Evolutionary conservation across 2,797 vertebrate species (phyloP).

Genomic region (Lophotriccus pileatus): DNA sequence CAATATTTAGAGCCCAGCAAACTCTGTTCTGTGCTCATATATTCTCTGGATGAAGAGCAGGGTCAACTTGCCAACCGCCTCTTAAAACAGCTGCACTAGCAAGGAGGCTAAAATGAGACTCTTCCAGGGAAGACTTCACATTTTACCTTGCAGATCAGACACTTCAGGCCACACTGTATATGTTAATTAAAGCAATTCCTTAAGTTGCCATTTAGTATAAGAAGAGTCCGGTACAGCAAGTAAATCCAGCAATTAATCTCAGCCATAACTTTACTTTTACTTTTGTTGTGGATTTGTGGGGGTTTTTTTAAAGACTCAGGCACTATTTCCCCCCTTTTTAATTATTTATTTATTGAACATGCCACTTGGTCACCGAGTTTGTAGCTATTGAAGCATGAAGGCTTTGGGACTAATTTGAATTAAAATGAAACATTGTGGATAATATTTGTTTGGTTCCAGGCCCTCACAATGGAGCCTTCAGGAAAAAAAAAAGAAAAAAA

Average conservation of each 20-base stretch:
- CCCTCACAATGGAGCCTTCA: neutral
- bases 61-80: neutral
- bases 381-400: neutral
- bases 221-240: slow-evolving; percentile 75
- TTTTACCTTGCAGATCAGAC: neutral
- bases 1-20: neutral
- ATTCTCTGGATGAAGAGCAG: neutral
- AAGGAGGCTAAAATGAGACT: neutral
- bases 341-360: neutral
- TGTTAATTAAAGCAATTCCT: slow-evolving; percentile 71
- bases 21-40: neutral
- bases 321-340: neutral
- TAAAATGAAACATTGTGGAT: neutral
- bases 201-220: slow-evolving; percentile 75
- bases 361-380: neutral
- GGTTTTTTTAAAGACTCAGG: neutral
- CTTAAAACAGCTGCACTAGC: neutral
- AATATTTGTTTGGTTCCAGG: neutral
- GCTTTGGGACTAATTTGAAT: slow-evolving; percentile 29
- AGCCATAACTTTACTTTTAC: slow-evolving; percentile 56
- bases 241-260: slow-evolving; percentile 83
- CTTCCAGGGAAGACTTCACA: neutral
- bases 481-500: neutral
- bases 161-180: neutral
- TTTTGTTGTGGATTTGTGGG: neutral